These are phyloP conservation scores for Fragum sueziense DNA, from an alignment of 2,888 invertebrate genomes.

Conservation along the genomic window DNA sequence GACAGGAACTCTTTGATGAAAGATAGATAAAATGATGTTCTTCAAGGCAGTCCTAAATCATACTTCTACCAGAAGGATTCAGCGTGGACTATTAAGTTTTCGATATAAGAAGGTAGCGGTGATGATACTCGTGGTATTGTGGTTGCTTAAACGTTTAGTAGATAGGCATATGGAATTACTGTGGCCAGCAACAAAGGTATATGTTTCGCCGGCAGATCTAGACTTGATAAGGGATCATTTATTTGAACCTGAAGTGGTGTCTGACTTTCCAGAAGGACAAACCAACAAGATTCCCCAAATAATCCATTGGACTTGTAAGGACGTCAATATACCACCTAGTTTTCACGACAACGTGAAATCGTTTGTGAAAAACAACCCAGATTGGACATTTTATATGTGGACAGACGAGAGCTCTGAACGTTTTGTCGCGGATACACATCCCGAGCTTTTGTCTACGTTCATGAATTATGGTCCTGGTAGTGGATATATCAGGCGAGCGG, in stretches of 20 bases:
- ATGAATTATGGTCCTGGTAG: background rate
- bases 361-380: slow-evolving; percentile 68
- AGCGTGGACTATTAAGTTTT: no score
- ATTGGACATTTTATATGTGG: slow-evolving; percentile 78
- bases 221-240: background rate
- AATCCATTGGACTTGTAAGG: slow-evolving; percentile 10
- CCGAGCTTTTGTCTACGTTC: slow-evolving; percentile 42
- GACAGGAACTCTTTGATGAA: no score
- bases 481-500: slow-evolving; percentile 56
- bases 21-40: no score
- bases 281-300: slow-evolving; percentile 26
- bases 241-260: background rate
- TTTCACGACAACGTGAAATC: slow-evolving; percentile 30
- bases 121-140: no score
- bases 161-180: no score
- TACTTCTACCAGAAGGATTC: no score
- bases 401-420: slow-evolving; percentile 68
- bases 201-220: background rate
- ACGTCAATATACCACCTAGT: background rate
- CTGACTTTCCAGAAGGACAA: background rate
- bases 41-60: no score
- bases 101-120: no score
- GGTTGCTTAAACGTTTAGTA: no score
- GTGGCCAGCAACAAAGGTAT: background rate
- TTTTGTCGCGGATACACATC: slow-evolving; percentile 66